Evolutionary conservation across 2,113 vertebrate genomes (phyloP).

Genomic region (Tupaia tana): DNA sequence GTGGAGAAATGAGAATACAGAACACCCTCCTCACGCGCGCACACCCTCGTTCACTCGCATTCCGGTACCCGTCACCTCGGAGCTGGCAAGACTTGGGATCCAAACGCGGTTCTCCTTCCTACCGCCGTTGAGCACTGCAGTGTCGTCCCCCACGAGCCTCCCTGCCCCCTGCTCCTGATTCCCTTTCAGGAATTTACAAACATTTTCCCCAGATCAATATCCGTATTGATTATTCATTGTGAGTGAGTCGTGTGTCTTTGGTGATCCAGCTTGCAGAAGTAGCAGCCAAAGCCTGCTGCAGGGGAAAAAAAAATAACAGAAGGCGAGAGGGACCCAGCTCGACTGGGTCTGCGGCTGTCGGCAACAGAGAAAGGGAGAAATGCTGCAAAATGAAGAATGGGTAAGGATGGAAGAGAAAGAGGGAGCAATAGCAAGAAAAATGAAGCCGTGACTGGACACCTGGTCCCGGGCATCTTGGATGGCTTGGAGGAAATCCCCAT

Average conservation of each 20-base stretch:
- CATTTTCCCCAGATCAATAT: slow-evolving; percentile 92
- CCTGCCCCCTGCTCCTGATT: slow-evolving; percentile 85
- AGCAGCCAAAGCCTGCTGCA: slow-evolving; percentile 89
- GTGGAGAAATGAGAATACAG: slow-evolving; percentile 86
- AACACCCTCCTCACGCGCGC: slow-evolving; percentile 79
- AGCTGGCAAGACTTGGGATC: slow-evolving; percentile 83
- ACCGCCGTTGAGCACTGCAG: slow-evolving; percentile 72
- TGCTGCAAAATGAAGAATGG: slow-evolving; percentile 75
- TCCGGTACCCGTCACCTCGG: slow-evolving; percentile 87
- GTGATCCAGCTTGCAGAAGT: slow-evolving; percentile 90
- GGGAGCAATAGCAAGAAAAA: slow-evolving; percentile 82
- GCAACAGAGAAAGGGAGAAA: slow-evolving; percentile 79
- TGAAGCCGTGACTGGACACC: slow-evolving; percentile 71
- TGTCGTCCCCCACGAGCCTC: slow-evolving; percentile 88
- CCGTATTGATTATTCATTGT: slow-evolving; percentile 93
- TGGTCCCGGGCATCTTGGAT: slow-evolving; percentile 74
- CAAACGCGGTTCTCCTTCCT: slow-evolving; percentile 75
- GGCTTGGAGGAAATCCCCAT: slow-evolving; percentile 84
- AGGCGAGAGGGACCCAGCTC: slow-evolving; percentile 84
- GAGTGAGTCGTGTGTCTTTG: slow-evolving; percentile 91
- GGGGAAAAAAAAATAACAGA: slow-evolving; percentile 74
- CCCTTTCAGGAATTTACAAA: slow-evolving; percentile 93
- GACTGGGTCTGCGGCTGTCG: slow-evolving; percentile 84
- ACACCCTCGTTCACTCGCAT: slow-evolving; percentile 78
- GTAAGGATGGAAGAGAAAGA: slow-evolving; percentile 77